phyloP scores from a whole-genome alignment of 2,888 invertebrate species.

The Rhogogaster chlorosoma region DNA sequence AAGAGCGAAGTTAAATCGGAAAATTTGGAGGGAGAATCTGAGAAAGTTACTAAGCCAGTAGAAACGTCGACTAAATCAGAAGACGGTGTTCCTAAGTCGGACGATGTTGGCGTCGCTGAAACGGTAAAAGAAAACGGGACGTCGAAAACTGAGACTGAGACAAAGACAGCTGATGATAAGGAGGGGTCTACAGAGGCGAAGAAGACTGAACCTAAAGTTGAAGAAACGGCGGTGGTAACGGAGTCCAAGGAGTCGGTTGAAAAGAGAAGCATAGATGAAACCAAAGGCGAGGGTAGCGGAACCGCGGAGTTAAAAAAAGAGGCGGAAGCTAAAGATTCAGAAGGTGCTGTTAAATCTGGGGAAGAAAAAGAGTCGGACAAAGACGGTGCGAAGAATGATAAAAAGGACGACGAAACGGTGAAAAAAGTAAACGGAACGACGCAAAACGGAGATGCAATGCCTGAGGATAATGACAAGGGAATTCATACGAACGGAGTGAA shows the following conservation, averaged over 20 bases:
- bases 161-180: constrained; percentile 65
- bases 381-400: constrained; percentile 31
- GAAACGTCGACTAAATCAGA: constrained; percentile 56
- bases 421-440: constrained; percentile 68
- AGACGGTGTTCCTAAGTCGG: constrained; percentile 33
- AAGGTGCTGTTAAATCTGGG: constrained; percentile 53
- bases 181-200: constrained; percentile 61
- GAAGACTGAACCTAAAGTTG: constrained; percentile 65
- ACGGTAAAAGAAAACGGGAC: constrained; percentile 49
- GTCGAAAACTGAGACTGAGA: constrained; percentile 52
- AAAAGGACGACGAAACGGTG: constrained; percentile 49
- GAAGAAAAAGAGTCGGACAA: constrained; percentile 33
- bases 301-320: constrained; percentile 32
- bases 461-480: constrained; percentile 63
- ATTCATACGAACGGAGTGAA: constrained; percentile 73
- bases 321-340: constrained; percentile 56
- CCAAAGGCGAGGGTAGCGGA: constrained; percentile 41
- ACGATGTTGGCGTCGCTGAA: neutral
- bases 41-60: constrained; percentile 40
- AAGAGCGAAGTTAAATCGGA: constrained; percentile 56
- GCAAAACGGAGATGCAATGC: constrained; percentile 64
- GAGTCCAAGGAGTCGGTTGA: constrained; percentile 57
- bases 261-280: constrained; percentile 40
- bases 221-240: constrained; percentile 59
- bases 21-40: constrained; percentile 55